Evolutionary conservation across 2,888 invertebrate species (phyloP), one percentile per base, ranked within the genome.

Genomic region (Acanthosepion pharaonis): DNA sequence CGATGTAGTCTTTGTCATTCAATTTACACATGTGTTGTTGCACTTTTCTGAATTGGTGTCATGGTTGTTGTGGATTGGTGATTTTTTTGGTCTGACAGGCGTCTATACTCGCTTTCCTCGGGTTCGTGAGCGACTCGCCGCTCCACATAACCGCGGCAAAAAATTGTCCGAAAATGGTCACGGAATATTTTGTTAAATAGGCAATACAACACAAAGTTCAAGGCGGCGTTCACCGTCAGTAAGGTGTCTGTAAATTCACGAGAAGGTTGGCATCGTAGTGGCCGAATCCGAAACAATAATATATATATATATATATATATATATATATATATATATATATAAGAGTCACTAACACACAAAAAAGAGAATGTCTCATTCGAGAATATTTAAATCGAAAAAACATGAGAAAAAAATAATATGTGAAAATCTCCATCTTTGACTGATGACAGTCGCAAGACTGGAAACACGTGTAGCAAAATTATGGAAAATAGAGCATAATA

Each of bases 201-300:
- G 94, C 96, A 96, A 95, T 97, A 97, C 18, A 97, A 96, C 3
- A 96, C 95, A 95, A 97, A 97, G 95, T 97, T 97, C 33, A 96
- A 95, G 5, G 97, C 96, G 15, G 97, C 96, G 94, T 97, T 97
- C 23, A 97, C 94, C n/a, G 96, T 95, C 48, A 97, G 95, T 28
- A 97, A 95, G 55, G 96, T 96, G 95, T 97, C 97, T 0, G 97
- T 96, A 91, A 97, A 96, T 95, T 96, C 42, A 96, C 96, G 20
- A 96, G 95, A 78, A 95, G 95, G 91, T 96, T 95, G 20, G 96
- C 96, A 93, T 97, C 97, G 94, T 95, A 95, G 95, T 97, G 97
- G 33, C 97, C 97, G 48, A 96, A 96, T 33, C 96, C 96, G 94
- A 96, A 96, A 94, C 96, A 96, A 48, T 42, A 42, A 33, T 33